A percentile compares a stretch with the other conserved stretches of the same genome.
phyloP scores from a whole-genome alignment of 64 coral and sea anemone species.

The Porites australiensis region DNA sequence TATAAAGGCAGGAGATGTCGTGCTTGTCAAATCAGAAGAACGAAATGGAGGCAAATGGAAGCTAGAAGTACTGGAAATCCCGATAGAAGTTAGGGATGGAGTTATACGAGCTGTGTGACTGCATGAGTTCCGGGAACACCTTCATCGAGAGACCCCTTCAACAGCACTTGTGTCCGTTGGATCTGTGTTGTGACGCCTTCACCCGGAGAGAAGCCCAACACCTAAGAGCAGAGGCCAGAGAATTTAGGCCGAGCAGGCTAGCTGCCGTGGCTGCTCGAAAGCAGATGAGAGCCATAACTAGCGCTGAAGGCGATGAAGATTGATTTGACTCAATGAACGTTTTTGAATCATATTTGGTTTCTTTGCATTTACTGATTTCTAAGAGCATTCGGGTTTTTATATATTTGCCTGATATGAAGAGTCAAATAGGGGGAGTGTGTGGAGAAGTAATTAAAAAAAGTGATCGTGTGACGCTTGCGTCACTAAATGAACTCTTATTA shows the following conservation, averaged over 20 bases:
- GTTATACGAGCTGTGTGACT: neutral
- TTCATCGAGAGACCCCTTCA: neutral
- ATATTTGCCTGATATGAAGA: neutral
- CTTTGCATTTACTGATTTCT: neutral
- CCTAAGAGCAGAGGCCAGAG: neutral
- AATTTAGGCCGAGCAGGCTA: neutral
- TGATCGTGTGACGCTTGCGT: no score
- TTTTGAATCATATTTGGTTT: neutral
- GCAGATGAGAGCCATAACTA: neutral
- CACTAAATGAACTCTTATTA: no score
- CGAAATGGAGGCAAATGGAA: neutral
- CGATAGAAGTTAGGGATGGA: neutral
- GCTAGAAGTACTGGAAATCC: neutral
- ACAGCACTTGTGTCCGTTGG: neutral
- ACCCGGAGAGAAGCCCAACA: neutral
- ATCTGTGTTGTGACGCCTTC: neutral
- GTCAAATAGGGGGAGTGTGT: constrained; percentile 3
- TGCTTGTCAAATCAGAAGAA: constrained; percentile 5
- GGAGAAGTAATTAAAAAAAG: no score
- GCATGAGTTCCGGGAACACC: neutral
- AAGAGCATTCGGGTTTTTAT: neutral
- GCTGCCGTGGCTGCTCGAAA: neutral
- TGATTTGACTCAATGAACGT: neutral
- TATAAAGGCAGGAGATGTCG: constrained; percentile 20
- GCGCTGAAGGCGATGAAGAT: neutral